Evolutionary conservation across 2,797 vertebrate species (phyloP).

Genomic region (Vireo griseus): DNA sequence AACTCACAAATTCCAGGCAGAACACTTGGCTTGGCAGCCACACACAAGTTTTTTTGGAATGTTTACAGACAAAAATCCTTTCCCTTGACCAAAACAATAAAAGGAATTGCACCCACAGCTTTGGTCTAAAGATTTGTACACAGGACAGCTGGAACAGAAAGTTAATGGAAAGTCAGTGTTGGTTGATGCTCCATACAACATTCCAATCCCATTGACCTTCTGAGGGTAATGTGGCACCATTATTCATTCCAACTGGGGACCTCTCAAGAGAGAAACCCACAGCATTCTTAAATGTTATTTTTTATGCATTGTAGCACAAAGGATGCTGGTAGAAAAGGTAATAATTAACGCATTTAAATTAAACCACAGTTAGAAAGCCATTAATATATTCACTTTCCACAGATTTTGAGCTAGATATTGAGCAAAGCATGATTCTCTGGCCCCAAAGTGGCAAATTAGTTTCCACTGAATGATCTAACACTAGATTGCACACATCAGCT

Average conservation of each 20-base stretch:
- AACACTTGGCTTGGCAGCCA: slow-evolving; percentile 14
- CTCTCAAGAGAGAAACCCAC: neutral
- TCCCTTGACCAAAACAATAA: slow-evolving; percentile 21
- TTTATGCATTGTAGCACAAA: neutral
- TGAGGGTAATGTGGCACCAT: neutral
- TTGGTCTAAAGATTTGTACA: neutral
- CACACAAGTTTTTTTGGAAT: neutral
- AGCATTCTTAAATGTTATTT: neutral
- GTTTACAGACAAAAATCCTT: slow-evolving; percentile 25
- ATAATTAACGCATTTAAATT: neutral
- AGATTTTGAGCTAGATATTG: neutral
- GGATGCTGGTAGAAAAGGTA: neutral
- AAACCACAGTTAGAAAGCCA: neutral
- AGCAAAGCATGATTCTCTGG: neutral
- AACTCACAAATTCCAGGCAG: slow-evolving; percentile 29
- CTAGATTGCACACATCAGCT: rapidly evolving
- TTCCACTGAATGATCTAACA: neutral
- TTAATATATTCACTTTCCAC: neutral
- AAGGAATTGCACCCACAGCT: neutral
- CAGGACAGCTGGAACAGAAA: neutral
- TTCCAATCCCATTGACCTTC: neutral
- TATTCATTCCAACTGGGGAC: neutral
- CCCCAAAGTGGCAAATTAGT: neutral
- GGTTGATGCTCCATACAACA: neutral
- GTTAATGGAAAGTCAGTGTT: neutral